Base-by-base conservation (phyloP, 2,888 invertebrate genomes). In the Strigamia maritima region DNA sequence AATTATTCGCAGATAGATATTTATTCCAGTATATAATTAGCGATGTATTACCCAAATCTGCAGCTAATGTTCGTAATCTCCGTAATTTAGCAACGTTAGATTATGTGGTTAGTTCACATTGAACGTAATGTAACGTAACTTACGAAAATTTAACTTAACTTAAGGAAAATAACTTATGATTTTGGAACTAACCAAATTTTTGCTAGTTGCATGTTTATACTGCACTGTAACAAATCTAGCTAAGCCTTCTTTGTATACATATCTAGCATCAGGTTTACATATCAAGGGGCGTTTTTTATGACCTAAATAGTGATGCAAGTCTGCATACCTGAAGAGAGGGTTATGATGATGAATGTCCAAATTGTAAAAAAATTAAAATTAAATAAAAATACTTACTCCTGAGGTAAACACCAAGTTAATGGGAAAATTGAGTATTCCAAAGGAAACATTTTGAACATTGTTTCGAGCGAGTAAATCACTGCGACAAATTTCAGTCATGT, bases 381-480 rank as follows among this genome's bases (percentile, higher is more conserved):
- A n/a, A n/a, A n/a, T n/a, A n/a, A 12, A 44, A 10, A 44, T 44
- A 14, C 44, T 90, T 88, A 93, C 93, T 95, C 95, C 24, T 94
- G 93, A 31, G 97, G 96, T 82, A 97, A 89, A 86, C 94, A 94
- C 95, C 96, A 97, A 10, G 95, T 94, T 87, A 93, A 94, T 0
- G 97, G 96, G 85, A 94, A 96, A 85, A 96, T 94, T 84, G 92
- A 93, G 86, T 95, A 97, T 81, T 96, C 95, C 83, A 92, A 92
- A 0, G 95, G 94, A 86, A 94, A 96, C 79, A 93, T 88, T 86
- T 93, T 92, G 81, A 92, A 89, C 95, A 96, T 95, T 82, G 87
- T 97, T 96, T 80, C 95, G 89, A 1, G 95, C 94, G 31, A 97
- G 87, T 78, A 94, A 87, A 87, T 96, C 96, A 86, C 97, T 97